These are phyloP conservation scores for Euglossa dilemma DNA, from an alignment of 1,140 invertebrate genomes.

Conservation along the genomic window DNA sequence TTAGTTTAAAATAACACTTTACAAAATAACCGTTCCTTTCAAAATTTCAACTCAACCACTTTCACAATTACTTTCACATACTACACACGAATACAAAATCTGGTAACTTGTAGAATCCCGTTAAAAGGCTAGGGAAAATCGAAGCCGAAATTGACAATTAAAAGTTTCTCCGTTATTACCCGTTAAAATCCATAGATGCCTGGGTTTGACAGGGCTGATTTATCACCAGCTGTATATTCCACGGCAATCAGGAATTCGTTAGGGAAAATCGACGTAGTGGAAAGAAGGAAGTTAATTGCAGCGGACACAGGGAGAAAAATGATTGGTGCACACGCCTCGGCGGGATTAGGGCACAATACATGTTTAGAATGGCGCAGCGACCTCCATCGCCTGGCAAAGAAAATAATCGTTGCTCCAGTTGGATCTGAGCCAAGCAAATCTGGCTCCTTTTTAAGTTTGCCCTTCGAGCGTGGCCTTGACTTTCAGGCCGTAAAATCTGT, in stretches of 20 bases:
- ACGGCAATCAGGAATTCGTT: background rate
- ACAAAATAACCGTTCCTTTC: too few relatives aligned
- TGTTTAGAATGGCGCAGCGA: slow-evolving; percentile 32
- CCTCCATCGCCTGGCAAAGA: slow-evolving; percentile 33
- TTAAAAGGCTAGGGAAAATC: too few relatives aligned
- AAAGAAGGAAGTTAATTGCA: background rate
- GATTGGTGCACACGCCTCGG: background rate
- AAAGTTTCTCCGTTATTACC: too few relatives aligned
- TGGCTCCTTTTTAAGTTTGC: slow-evolving; percentile 44
- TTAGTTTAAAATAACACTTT: too few relatives aligned
- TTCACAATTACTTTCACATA: too few relatives aligned
- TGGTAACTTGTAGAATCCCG: too few relatives aligned
- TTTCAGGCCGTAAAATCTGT: slow-evolving; percentile 24
- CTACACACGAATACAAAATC: too few relatives aligned
- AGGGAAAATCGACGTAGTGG: background rate
- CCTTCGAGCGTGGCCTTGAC: slow-evolving; percentile 42
- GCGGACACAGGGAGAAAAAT: slow-evolving; percentile 9
- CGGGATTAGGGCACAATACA: slow-evolving; percentile 2
- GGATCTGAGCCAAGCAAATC: slow-evolving; percentile 32
- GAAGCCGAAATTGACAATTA: too few relatives aligned
- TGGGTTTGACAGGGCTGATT: too few relatives aligned
- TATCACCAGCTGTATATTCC: too few relatives aligned
- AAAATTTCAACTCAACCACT: too few relatives aligned
- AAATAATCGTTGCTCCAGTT: slow-evolving; percentile 49
- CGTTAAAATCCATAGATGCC: too few relatives aligned